Percentiles rank a stretch among this genome's conserved stretches.
Evolutionary conservation across 2,113 vertebrate species (phyloP).

Genomic region (Poeciliopsis prolifica): DNA sequence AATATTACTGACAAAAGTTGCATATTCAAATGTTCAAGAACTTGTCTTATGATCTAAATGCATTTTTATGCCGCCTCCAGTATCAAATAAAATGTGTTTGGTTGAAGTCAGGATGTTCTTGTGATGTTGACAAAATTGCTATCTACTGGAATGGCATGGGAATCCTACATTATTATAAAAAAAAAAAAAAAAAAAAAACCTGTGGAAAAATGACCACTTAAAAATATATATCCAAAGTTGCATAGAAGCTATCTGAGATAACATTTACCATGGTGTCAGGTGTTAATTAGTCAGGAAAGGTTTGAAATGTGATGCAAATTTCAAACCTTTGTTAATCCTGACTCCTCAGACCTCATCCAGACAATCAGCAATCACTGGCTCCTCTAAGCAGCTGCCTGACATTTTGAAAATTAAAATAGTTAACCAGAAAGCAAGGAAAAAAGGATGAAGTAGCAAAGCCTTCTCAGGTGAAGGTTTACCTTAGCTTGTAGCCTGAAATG

Average conservation of each 20-base stretch:
- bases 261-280: neutral
- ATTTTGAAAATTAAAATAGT: slow-evolving; percentile 2
- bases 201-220: too few relatives aligned
- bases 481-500: neutral
- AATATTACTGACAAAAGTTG: neutral
- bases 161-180: too few relatives aligned
- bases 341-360: neutral
- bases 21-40: too few relatives aligned
- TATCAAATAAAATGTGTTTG: too few relatives aligned
- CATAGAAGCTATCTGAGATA: neutral
- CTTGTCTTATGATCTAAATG: too few relatives aligned
- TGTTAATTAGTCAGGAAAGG: neutral
- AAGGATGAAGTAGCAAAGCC: neutral
- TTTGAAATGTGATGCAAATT: neutral
- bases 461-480: neutral
- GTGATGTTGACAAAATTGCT: too few relatives aligned
- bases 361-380: neutral
- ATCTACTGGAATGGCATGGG: too few relatives aligned
- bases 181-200: too few relatives aligned
- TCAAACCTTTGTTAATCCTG: neutral
- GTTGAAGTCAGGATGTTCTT: too few relatives aligned
- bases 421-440: neutral
- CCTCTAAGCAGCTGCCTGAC: neutral
- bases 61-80: too few relatives aligned
- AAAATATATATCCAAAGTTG: neutral